phyloP scores from a whole-genome alignment of 92 coral and sea anemone genomes.

The Pocillopora grandis region DNA sequence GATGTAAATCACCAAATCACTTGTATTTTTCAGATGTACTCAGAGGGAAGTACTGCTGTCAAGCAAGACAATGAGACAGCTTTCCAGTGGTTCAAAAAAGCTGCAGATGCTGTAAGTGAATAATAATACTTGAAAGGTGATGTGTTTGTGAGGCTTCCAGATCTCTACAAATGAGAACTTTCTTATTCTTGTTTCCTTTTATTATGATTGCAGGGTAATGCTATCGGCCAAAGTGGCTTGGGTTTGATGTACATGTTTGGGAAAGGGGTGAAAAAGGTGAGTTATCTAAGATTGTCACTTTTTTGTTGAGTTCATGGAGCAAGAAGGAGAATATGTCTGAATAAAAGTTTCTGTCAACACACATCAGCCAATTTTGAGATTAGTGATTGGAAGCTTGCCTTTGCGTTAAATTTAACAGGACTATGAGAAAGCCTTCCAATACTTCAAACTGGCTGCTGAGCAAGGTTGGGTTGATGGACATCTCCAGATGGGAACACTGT shows the following conservation, averaged over 20 bases:
- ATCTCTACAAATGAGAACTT: no score
- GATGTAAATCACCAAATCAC: background rate
- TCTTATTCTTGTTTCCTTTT: background rate
- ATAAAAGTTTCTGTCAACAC: background rate
- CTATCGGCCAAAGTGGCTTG: slow-evolving; percentile 98
- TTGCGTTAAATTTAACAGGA: slow-evolving; percentile 48
- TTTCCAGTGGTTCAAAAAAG: slow-evolving; percentile 91
- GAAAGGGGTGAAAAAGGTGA: slow-evolving; percentile 89
- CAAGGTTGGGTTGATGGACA: slow-evolving; percentile 99
- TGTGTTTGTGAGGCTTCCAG: background rate
- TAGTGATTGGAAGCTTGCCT: background rate
- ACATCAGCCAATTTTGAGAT: no score
- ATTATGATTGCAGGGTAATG: slow-evolving; percentile 78
- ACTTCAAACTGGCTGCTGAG: slow-evolving; percentile 97
- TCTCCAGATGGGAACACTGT: slow-evolving; percentile 96
- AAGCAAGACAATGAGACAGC: slow-evolving; percentile 92
- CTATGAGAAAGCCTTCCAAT: slow-evolving; percentile 92
- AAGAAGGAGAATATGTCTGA: background rate
- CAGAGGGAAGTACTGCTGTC: slow-evolving; percentile 81
- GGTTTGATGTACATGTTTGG: slow-evolving; percentile 98
- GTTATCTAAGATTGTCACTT: no score
- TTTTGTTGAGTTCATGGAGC: background rate
- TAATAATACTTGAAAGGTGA: background rate
- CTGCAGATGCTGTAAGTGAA: slow-evolving; percentile 82
- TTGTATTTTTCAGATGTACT: slow-evolving; percentile 71